phyloP scores from a whole-genome alignment of 2,888 invertebrate genomes.

The Phymatocera aterrima region DNA sequence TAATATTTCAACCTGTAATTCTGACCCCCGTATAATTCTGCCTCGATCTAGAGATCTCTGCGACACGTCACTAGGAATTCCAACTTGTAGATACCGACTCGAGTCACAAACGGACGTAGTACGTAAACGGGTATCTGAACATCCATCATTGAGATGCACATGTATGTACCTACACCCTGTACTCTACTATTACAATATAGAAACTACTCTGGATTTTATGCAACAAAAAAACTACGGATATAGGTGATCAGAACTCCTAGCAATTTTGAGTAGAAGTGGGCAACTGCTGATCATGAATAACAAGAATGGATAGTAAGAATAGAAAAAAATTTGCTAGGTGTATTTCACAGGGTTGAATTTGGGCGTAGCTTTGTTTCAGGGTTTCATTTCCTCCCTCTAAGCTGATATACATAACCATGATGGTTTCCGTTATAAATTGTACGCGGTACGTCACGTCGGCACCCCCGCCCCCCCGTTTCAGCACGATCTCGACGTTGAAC shows the following conservation, averaged over 20 bases:
- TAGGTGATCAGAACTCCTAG: too few species aligned
- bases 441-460: constrained; percentile 2
- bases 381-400: constrained; percentile 60
- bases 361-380: constrained; percentile 59
- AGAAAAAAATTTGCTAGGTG: constrained; percentile 12
- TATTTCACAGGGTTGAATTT: constrained; percentile 57
- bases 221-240: neutral
- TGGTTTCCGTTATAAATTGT: constrained; percentile 55
- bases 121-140: constrained; percentile 37
- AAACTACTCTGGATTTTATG: too few species aligned
- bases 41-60: constrained; percentile 23
- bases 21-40: constrained; percentile 5
- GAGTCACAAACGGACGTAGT: neutral
- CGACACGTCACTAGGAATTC: constrained; percentile 13
- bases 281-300: too few species aligned
- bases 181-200: constrained; percentile 46
- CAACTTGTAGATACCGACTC: too few species aligned
- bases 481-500: constrained; percentile 6
- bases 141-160: constrained; percentile 12
- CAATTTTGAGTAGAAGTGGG: too few species aligned
- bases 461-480: neutral
- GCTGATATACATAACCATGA: constrained; percentile 69
- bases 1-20: constrained; percentile 40
- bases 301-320: constrained; percentile 44
- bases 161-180: neutral